phyloP scores from a whole-genome alignment of 2,113 vertebrate genomes.

The Delphinus delphis region DNA sequence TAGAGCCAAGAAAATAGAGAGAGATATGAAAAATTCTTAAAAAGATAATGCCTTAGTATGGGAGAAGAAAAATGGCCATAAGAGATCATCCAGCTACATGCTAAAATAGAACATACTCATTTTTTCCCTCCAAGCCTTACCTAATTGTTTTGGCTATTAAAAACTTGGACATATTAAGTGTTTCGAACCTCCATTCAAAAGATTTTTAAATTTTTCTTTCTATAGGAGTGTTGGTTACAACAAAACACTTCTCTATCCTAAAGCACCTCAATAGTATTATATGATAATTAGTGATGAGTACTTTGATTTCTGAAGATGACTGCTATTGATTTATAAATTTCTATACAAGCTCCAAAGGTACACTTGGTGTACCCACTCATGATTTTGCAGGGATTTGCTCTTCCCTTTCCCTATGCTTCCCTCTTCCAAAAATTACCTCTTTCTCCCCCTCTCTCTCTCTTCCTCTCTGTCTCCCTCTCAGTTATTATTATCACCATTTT shows the following conservation, averaged over 20 bases:
- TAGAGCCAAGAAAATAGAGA: not conserved
- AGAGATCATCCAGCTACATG: not conserved
- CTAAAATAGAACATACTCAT: not conserved
- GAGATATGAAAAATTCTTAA: not conserved
- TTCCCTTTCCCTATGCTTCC: not conserved
- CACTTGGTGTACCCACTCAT: not conserved
- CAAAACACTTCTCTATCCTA: not conserved
- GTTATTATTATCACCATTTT: not conserved
- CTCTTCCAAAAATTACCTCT: not conserved
- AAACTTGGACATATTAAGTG: not conserved
- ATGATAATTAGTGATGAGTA: not conserved
- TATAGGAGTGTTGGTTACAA: not conserved
- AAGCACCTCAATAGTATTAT: not conserved
- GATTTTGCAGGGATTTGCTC: not conserved
- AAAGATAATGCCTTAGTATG: not conserved
- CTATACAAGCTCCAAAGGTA: not conserved
- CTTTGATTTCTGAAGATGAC: conserved; percentile 1
- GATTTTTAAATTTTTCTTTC: not conserved
- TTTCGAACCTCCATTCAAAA: not conserved
- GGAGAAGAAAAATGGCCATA: not conserved
- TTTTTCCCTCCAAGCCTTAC: not conserved
- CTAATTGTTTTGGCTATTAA: not conserved
- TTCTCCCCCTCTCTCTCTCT: accelerated
- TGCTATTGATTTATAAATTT: not conserved
- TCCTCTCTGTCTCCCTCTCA: accelerated